Base-by-base conservation (phyloP, 2,797 vertebrate species). In the Rhinella marina region DNA sequence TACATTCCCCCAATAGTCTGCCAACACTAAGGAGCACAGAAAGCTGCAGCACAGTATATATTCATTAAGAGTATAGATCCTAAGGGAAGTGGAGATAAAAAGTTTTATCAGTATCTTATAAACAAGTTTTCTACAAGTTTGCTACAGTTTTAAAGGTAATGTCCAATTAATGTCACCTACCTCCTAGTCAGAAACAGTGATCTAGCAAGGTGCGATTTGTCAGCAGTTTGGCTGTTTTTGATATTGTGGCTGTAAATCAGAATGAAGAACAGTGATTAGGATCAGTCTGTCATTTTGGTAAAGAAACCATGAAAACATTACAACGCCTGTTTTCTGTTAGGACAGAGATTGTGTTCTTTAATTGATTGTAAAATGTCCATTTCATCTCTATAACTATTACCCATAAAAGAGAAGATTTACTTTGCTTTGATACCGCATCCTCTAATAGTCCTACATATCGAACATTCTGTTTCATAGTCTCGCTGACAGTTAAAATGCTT, bases 361-460 rank as follows among this genome's bases (percentile, higher is more conserved):
- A 52, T 70, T 82, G 81, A 68, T 64, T 68, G 62, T 66, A 82
- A 83, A 72, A 72, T 27, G 25, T 57, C 10, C 13, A 17, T 73
- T 21, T 32, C 16, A 14, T 59, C 27, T 84, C 59, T 59, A 72
- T 73, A 41, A 27, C 17, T 72, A 16, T 56, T 41, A 8, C 19
- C 27, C 81, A 52, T 25, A 56, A 68, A 64, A 56, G 16, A 8
- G 25, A 11, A 84, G 17, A 73, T 3, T 57, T 59, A 41, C n/a
- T 29, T 29, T 52, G 8, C 2, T 57, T 11, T 32, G 27, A 61
- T 32, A 13, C 57, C 10, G 14, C 11, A 61, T 80, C n/a, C 56
- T 61, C 29, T 80, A 80, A 50, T 75, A 75, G 10, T 75, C 72
- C 41, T 50, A 50, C 72, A 50, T 50, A 50, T 50, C 41, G 50